Evolutionary conservation across 1,140 invertebrate species (phyloP).

Genomic region (Leptoteleia sp.): DNA sequence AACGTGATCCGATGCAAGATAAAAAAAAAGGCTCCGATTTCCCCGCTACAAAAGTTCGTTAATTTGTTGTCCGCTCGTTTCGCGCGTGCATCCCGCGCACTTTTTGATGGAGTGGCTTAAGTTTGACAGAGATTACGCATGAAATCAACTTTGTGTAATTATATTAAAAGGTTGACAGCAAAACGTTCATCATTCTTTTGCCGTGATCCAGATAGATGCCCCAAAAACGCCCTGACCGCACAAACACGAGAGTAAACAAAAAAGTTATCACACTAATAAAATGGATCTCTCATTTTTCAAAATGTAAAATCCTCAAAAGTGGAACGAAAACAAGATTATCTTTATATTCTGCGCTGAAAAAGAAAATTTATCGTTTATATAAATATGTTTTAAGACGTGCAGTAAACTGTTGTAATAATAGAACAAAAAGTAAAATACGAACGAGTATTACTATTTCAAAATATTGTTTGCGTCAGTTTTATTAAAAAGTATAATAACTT

Average conservation of each 20-base stretch:
- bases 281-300: background rate
- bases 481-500: too few relatives aligned
- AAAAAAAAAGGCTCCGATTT: constrained; percentile 32
- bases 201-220: constrained; percentile 8
- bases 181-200: constrained; percentile 37
- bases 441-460: too few relatives aligned
- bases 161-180: constrained; percentile 45
- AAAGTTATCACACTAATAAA: constrained; percentile 10
- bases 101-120: constrained; percentile 45
- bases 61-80: constrained; percentile 40
- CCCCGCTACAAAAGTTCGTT: constrained; percentile 35
- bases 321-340: too few relatives aligned
- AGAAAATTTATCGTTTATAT: too few relatives aligned
- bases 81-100: background rate
- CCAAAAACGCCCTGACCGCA: background rate
- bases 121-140: constrained; percentile 42
- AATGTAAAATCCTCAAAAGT: background rate
- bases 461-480: too few relatives aligned
- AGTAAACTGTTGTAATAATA: too few relatives aligned
- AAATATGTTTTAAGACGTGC: too few relatives aligned
- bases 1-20: constrained; percentile 22
- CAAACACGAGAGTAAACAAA: constrained; percentile 10
- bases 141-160: constrained; percentile 48
- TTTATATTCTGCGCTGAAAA: too few relatives aligned
- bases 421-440: too few relatives aligned